These are phyloP conservation scores for Rhyacichthys aspro DNA, from an alignment of 2,797 vertebrate species.

Conservation along the genomic window DNA sequence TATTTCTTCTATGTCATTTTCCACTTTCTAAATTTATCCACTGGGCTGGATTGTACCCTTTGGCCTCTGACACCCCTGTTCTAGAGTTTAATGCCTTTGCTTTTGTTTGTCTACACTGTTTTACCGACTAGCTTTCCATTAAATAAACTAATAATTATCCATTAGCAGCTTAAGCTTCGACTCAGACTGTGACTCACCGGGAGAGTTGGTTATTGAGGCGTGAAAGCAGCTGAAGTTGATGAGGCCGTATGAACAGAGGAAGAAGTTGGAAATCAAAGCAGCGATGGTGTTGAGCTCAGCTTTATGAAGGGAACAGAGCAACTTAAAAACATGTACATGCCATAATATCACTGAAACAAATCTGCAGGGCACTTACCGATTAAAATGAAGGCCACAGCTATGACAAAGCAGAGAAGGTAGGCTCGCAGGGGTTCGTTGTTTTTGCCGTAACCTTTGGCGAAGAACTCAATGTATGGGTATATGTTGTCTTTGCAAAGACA, in stretches of 20 bases:
- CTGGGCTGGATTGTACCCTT: too few relatives aligned
- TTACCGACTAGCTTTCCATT: too few relatives aligned
- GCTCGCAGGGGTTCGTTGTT: slow-evolving; percentile 78
- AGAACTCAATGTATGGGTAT: slow-evolving; percentile 81
- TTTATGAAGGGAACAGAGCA: slow-evolving; percentile 33
- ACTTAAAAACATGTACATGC: too few relatives aligned
- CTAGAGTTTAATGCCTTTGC: too few relatives aligned
- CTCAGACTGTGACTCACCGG: slow-evolving; percentile 65
- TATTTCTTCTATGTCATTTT: too few relatives aligned
- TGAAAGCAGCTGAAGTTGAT: slow-evolving; percentile 86
- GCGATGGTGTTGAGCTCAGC: slow-evolving; percentile 77
- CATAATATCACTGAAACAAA: neutral
- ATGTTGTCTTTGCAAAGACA: slow-evolving; percentile 83
- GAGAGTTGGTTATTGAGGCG: slow-evolving; percentile 80
- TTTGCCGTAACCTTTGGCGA: slow-evolving; percentile 83
- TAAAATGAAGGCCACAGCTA: slow-evolving; percentile 79
- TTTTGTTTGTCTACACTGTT: too few relatives aligned
- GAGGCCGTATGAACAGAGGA: slow-evolving; percentile 81
- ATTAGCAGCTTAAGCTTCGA: too few relatives aligned
- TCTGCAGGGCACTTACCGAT: slow-evolving; percentile 70
- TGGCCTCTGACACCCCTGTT: too few relatives aligned
- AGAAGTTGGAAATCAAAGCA: slow-evolving; percentile 82
- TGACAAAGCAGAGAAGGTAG: slow-evolving; percentile 78
- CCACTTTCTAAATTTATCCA: too few relatives aligned
- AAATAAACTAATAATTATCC: too few relatives aligned